These are phyloP conservation scores for Popillia japonica DNA, from an alignment of 1,140 invertebrate species.

Conservation along the genomic window DNA sequence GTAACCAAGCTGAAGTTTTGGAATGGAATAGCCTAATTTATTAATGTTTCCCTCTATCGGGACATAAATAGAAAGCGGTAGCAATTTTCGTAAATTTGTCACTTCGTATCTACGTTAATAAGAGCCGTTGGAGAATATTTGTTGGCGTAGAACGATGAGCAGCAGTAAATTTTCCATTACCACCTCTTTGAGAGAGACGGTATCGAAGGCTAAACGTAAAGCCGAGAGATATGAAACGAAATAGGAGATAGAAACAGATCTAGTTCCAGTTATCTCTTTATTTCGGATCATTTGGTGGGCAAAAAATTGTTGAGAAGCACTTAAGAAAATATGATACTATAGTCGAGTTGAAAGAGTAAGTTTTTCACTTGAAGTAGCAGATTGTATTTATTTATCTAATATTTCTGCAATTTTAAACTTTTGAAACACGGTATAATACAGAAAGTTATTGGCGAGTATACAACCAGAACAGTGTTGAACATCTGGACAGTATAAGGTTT, in stretches of 20 bases:
- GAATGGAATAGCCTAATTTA: too few species aligned
- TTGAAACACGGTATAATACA: too few species aligned
- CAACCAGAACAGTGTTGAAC: too few species aligned
- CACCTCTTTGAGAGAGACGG: not conserved
- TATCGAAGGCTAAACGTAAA: not conserved
- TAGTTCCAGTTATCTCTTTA: not conserved
- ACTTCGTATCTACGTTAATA: not conserved
- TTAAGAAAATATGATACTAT: not conserved
- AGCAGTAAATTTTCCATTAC: not conserved
- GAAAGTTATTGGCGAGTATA: too few species aligned
- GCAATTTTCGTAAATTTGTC: not conserved
- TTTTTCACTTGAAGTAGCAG: too few species aligned
- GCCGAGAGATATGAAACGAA: not conserved
- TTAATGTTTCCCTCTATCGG: conserved; percentile 12
- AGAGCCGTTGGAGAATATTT: conserved; percentile 1
- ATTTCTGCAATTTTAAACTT: too few species aligned
- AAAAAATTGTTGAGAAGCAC: not conserved
- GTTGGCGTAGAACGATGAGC: not conserved
- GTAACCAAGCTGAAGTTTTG: too few species aligned
- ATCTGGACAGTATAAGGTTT: too few species aligned
- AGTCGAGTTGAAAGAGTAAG: too few species aligned
- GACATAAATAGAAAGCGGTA: conserved; percentile 11
- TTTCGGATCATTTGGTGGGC: not conserved
- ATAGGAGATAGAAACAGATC: not conserved
- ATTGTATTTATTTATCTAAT: too few species aligned